Conservation (phyloP, 2,888 invertebrate genomes). For the Limnephilus auricula region DNA sequence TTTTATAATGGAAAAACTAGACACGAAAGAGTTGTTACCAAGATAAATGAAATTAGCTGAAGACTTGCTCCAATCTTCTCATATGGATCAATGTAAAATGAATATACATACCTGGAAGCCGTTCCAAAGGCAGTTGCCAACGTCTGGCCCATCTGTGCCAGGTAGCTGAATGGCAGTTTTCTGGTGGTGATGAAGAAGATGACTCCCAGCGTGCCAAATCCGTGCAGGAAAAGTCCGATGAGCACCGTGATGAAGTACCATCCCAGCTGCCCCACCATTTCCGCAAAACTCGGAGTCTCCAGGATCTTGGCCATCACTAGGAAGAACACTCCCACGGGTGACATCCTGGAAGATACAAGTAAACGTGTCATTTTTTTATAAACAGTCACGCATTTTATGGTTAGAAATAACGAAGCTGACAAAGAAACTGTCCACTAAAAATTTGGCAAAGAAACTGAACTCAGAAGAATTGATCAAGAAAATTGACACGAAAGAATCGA, state of each 20-base stretch:
- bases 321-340: constrained; percentile 93
- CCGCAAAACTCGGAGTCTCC: constrained; percentile 91
- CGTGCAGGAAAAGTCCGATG: constrained; percentile 93
- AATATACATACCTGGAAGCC: constrained; percentile 85
- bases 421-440: too few relatives aligned
- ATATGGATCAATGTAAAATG: too few relatives aligned
- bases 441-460: too few relatives aligned
- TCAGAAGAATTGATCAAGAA: too few relatives aligned
- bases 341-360: constrained; percentile 82
- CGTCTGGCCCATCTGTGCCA: constrained; percentile 92
- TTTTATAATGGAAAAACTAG: too few relatives aligned
- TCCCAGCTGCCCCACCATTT: constrained; percentile 91
- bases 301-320: constrained; percentile 93
- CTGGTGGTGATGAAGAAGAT: constrained; percentile 90
- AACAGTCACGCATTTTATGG: too few relatives aligned
- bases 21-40: too few relatives aligned
- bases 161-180: constrained; percentile 88
- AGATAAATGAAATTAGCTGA: too few relatives aligned
- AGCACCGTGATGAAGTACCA: constrained; percentile 96
- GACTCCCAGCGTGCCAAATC: constrained; percentile 91
- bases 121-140: constrained; percentile 97
- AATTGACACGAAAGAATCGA: too few relatives aligned
- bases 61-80: too few relatives aligned
- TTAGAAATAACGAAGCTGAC: too few relatives aligned
- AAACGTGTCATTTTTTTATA: neutral